These are phyloP conservation scores for Liolophura sinensis DNA, from an alignment of 1,140 invertebrate genomes.

Conservation along the genomic window DNA sequence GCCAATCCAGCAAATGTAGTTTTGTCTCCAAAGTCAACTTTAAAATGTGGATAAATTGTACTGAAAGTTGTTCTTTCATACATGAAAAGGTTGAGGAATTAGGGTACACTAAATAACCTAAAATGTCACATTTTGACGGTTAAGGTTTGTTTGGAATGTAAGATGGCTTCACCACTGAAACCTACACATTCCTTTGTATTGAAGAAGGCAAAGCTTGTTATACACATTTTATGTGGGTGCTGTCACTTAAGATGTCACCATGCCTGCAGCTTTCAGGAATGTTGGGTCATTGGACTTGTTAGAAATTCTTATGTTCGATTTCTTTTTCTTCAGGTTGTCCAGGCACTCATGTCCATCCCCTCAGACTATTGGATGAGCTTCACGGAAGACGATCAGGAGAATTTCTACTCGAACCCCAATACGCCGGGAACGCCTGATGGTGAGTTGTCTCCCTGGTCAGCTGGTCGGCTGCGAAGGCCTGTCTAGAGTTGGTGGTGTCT, in stretches of 20 bases:
- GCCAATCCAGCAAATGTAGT: too few species aligned
- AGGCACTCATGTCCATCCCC: constrained; percentile 68
- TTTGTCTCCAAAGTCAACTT: too few species aligned
- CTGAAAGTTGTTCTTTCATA: too few species aligned
- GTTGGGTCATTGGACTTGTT: background rate
- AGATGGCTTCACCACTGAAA: background rate
- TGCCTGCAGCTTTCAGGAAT: background rate
- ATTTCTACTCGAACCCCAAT: constrained; percentile 24
- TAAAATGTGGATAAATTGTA: too few species aligned
- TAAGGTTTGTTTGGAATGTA: too few species aligned
- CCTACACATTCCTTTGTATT: background rate
- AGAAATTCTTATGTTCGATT: background rate
- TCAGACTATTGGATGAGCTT: constrained; percentile 71
- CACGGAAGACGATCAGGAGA: constrained; percentile 50
- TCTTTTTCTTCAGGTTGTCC: constrained; percentile 64
- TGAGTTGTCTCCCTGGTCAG: too few species aligned
- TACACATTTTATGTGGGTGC: background rate
- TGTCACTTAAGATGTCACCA: background rate
- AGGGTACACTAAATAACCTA: too few species aligned
- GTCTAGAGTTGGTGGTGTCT: too few species aligned
- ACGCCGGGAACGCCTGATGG: constrained; percentile 21
- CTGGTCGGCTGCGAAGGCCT: too few species aligned
- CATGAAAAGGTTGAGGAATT: too few species aligned
- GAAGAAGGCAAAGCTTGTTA: background rate
- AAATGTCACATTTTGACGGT: too few species aligned